A percentile compares a stretch with the other conserved stretches of the same genome.
phyloP scores from a whole-genome alignment of 1,140 invertebrate genomes.

The Scaptomyza graminum region DNA sequence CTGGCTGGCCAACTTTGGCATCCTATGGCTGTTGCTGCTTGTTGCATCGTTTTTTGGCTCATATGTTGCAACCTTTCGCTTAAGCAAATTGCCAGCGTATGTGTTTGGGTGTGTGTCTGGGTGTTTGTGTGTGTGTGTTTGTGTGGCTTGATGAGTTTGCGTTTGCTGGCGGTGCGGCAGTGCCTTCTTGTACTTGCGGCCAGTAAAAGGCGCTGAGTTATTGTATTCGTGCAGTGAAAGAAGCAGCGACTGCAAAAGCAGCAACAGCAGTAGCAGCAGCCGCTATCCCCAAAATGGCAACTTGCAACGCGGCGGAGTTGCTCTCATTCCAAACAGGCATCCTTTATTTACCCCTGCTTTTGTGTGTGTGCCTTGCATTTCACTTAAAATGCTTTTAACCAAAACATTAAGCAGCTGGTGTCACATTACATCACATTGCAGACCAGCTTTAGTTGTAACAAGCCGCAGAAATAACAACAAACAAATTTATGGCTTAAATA shows the following conservation, averaged over 20 bases:
- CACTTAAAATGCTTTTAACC: slow-evolving; percentile 82
- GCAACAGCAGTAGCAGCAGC: slow-evolving; percentile 8
- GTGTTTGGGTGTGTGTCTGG: slow-evolving; percentile 14
- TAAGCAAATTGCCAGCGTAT: slow-evolving; percentile 72
- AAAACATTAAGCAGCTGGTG: slow-evolving; percentile 82
- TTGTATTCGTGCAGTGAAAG: slow-evolving; percentile 27
- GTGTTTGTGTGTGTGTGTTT: slow-evolving; percentile 18
- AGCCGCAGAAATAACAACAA: slow-evolving; percentile 18
- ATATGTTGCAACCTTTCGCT: slow-evolving; percentile 61
- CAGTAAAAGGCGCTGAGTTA: slow-evolving; percentile 59
- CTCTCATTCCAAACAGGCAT: not conserved
- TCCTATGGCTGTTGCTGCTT: slow-evolving; percentile 27
- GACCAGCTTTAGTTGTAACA: slow-evolving; percentile 47
- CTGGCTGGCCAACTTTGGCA: slow-evolving; percentile 22
- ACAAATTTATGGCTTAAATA: slow-evolving; percentile 66
- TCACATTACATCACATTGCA: slow-evolving; percentile 73
- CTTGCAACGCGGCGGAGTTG: slow-evolving; percentile 24
- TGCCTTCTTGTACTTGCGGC: slow-evolving; percentile 58
- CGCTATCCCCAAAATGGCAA: slow-evolving; percentile 37
- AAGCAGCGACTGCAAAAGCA: slow-evolving; percentile 3
- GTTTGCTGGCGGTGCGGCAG: slow-evolving; percentile 24
- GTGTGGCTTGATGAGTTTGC: slow-evolving; percentile 49
- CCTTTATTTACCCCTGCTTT: not conserved
- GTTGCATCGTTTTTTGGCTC: slow-evolving; percentile 41
- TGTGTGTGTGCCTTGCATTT: slow-evolving; percentile 61